Conservation (phyloP, 2,113 vertebrate genomes). For the Microcebus lehilahytsara region DNA sequence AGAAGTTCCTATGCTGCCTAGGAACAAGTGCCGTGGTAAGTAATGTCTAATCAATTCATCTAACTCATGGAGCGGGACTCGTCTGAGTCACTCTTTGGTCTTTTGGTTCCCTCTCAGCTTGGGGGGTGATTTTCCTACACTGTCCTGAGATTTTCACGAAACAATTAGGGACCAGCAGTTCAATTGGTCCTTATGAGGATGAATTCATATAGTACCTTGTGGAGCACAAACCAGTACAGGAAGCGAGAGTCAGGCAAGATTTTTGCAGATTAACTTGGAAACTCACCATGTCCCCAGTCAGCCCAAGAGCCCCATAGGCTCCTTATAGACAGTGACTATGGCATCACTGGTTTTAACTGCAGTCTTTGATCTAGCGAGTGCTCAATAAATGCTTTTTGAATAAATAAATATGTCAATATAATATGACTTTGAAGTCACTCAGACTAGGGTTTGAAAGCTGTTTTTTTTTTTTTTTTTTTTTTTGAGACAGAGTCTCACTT, state of each 20-base stretch:
- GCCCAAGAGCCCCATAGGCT: not conserved
- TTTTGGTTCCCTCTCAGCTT: too few relatives aligned
- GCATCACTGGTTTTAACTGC: not conserved
- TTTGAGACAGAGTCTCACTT: too few relatives aligned
- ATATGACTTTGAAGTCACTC: not conserved
- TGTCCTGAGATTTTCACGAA: too few relatives aligned
- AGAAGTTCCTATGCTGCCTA: too few relatives aligned
- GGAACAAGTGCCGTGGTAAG: too few relatives aligned
- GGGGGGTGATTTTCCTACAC: too few relatives aligned
- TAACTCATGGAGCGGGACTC: too few relatives aligned
- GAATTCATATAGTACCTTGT: not conserved
- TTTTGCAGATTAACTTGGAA: not conserved
- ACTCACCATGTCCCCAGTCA: not conserved
- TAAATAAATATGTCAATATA: not conserved
- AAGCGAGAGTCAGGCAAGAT: not conserved
- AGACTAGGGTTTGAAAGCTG: not conserved
- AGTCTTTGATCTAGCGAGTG: not conserved
- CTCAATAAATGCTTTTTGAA: not conserved
- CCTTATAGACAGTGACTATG: not conserved
- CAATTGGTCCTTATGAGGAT: not conserved
- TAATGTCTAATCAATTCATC: too few relatives aligned
- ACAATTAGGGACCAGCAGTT: not conserved
- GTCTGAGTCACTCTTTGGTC: too few relatives aligned
- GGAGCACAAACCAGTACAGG: not conserved
- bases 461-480: not conserved